A percentile compares a stretch with the other conserved stretches of the same genome.
Evolutionary conservation across 2,888 invertebrate species (phyloP).

Genomic region (Cephus sareptanus): DNA sequence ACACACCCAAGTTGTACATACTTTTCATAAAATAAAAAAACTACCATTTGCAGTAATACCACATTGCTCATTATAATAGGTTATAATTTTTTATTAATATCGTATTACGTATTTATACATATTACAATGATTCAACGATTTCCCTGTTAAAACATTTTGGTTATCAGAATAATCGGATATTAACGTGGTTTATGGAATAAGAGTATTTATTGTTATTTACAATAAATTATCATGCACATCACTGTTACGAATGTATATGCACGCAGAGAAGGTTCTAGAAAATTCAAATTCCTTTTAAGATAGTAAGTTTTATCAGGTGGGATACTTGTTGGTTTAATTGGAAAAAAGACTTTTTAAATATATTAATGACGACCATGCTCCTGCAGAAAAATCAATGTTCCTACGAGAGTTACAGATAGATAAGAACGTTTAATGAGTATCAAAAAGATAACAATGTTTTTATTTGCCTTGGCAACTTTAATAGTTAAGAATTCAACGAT

Average conservation of each 20-base stretch:
- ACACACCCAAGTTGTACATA: not conserved
- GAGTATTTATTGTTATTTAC: slow-evolving; percentile 24
- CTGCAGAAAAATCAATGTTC: not conserved
- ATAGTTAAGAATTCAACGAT: not conserved
- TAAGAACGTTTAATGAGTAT: not conserved
- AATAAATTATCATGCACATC: slow-evolving; percentile 24
- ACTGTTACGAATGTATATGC: slow-evolving; percentile 1
- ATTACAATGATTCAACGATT: not conserved
- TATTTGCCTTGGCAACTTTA: not conserved
- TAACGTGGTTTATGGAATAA: slow-evolving; percentile 3
- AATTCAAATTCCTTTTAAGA: not conserved
- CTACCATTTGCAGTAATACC: not conserved
- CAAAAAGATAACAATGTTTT: not conserved
- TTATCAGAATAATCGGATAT: not conserved
- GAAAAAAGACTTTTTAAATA: not conserved
- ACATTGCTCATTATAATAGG: not conserved
- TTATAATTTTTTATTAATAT: not conserved
- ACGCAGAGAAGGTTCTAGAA: not conserved
- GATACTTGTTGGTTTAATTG: not conserved
- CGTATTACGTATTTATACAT: not conserved
- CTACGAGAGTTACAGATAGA: not conserved
- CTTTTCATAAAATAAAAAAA: not conserved
- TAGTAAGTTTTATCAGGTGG: not conserved
- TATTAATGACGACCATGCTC: not conserved
- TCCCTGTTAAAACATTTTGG: not conserved